phyloP scores from a whole-genome alignment of 1,140 invertebrate species.

The Cardiocondyla obscurior region DNA sequence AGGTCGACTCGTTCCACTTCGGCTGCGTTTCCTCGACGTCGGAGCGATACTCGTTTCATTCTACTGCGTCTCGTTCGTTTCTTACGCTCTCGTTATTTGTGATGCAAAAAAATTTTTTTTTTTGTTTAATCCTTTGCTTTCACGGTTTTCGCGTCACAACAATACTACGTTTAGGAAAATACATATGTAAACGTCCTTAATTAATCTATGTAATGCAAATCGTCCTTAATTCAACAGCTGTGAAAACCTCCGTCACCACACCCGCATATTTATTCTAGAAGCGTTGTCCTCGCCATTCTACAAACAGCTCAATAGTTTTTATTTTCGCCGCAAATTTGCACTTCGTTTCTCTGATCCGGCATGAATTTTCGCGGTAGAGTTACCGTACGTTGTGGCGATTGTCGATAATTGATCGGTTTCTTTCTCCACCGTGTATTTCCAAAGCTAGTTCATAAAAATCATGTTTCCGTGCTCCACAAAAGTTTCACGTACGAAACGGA shows the following conservation, averaged over 20 bases:
- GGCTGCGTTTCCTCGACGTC: slow-evolving; percentile 16
- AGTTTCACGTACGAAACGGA: neutral
- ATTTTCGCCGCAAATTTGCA: neutral
- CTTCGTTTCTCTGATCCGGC: neutral
- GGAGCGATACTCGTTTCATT: slow-evolving; percentile 34
- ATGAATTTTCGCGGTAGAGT: neutral
- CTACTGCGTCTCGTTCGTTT: slow-evolving; percentile 1
- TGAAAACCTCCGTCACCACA: neutral
- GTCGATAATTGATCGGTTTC: neutral
- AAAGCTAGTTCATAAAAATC: neutral
- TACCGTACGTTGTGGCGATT: neutral
- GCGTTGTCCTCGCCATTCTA: neutral
- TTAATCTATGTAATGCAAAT: too few relatives aligned
- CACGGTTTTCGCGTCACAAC: neutral
- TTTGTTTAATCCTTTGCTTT: slow-evolving; percentile 4
- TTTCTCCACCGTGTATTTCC: neutral
- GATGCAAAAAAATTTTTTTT: neutral
- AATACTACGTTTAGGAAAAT: neutral
- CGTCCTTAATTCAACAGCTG: neutral
- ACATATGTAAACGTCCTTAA: neutral
- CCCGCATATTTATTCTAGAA: neutral
- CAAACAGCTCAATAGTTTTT: neutral
- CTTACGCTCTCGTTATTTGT: neutral
- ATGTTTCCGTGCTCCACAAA: slow-evolving; percentile 1
- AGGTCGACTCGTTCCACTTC: slow-evolving; percentile 29